phyloP scores from a whole-genome alignment of 2,888 invertebrate species.

The Drosophila hamatofila region DNA sequence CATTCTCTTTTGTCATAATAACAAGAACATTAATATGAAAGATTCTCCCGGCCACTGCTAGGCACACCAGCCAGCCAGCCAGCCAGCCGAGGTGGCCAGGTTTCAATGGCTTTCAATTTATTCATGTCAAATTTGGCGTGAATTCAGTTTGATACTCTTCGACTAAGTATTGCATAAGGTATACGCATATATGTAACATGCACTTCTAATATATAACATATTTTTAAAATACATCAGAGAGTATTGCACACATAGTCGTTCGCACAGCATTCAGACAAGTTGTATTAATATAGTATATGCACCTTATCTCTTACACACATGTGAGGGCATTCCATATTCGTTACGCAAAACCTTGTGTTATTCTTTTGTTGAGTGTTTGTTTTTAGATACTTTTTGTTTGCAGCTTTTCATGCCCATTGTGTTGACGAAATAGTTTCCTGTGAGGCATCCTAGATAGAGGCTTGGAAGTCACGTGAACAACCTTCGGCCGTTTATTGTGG shows the following conservation, averaged over 20 bases:
- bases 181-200: not conserved
- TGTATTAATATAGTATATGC: not conserved
- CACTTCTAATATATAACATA: not conserved
- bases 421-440: constrained; percentile 55
- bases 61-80: not conserved
- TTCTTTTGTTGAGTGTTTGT: constrained; percentile 12
- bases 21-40: not conserved
- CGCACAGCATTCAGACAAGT: not conserved
- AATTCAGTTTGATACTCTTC: constrained; percentile 56
- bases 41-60: constrained; percentile 11
- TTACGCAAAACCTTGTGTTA: not conserved
- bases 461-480: constrained; percentile 22
- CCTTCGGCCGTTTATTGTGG: constrained; percentile 55
- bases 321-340: not conserved
- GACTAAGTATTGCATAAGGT: not conserved
- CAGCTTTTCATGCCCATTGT: constrained; percentile 47
- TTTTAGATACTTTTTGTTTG: constrained; percentile 29
- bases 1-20: constrained; percentile 58
- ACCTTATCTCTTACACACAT: not conserved
- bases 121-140: constrained; percentile 74
- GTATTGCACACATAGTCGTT: no score
- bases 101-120: constrained; percentile 69
- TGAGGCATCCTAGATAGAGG: constrained; percentile 24
- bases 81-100: constrained; percentile 9
- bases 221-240: no score